phyloP scores from a whole-genome alignment of 2,113 vertebrate species.

The Ranitomeya variabilis region DNA sequence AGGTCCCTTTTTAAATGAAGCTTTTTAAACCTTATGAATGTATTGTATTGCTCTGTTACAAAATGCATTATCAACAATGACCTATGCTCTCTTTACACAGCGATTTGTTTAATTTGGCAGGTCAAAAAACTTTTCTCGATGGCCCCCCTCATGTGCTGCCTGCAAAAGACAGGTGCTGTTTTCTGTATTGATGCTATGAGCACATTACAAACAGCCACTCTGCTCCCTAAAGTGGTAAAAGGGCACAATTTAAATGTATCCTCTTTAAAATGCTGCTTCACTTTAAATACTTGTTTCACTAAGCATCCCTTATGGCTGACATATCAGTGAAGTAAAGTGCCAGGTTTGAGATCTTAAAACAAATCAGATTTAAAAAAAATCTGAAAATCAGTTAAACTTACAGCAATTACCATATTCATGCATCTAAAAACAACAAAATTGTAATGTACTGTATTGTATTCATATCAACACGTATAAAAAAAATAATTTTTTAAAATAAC shows the following conservation, averaged over 20 bases:
- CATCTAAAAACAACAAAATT: conserved; percentile 33
- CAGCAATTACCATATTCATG: conserved; percentile 36
- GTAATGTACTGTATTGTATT: conserved; percentile 8
- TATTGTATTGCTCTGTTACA: no score
- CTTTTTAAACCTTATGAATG: no score
- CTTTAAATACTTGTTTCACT: background rate
- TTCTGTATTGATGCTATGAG: background rate
- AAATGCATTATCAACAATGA: no score
- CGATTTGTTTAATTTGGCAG: background rate
- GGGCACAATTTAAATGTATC: background rate
- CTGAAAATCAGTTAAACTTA: background rate
- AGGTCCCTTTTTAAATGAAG: no score
- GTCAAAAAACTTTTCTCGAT: background rate
- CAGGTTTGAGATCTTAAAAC: background rate
- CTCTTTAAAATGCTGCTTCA: background rate
- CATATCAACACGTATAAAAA: conserved; percentile 2
- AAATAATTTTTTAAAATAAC: conserved; percentile 23
- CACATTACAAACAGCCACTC: background rate
- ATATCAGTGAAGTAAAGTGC: background rate
- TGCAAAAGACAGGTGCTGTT: background rate
- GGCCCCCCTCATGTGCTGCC: background rate
- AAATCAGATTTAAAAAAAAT: background rate
- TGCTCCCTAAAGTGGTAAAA: background rate
- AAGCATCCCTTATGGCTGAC: background rate
- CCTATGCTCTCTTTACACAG: background rate